Base-by-base conservation (phyloP, 2,113 vertebrate genomes). In the Kryptolebias marmoratus region DNA sequence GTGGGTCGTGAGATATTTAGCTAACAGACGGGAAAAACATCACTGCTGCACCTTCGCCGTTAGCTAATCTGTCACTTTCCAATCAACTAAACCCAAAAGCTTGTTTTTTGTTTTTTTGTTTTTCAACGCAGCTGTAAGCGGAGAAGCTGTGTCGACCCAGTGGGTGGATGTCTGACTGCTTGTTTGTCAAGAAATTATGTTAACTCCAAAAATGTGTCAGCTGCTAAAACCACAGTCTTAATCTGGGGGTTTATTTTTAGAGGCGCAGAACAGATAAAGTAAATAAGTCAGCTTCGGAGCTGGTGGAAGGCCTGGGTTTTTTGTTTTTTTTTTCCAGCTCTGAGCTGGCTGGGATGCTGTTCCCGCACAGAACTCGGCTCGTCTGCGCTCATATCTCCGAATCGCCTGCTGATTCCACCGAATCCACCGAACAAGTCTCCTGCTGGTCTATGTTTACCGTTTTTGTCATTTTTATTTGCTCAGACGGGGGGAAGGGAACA, bases 181-280 rank as follows among this genome's bases (percentile, higher is more conserved):
- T n/a, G 49, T 65, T 69, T 80, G 39, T 71, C 71, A 63, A 69
- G 71, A 86, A 71, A 78, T 75, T 48, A 70, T 47, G 18, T 68
- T 67, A 45, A n/a, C 64, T 69, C 68, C 49, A 53, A 59, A 56
- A 64, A 30, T 22, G 28, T 72, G 71, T 68, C 49, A 66, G 64
- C 53, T 61, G 71, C 54, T 58, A 60, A 79, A 87, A 83, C 83
- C 83, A 57, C 80, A 63, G n/a, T 52, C 57, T 73, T 49, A 14
- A 39, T 48, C 31, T n/a, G 42, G 52, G 49, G n/a, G 76, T 78
- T 69, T 77, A 83, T 81, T 77, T 83, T 72, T 76, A 78, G 64
- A 76, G 31, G 48, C 28, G 36, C 15, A 64, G 28, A 74, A 32
- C 31, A 44, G 57, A 52, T 53, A n/a, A 30, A 56, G 42, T 22